Percentiles rank a stretch among this genome's conserved stretches.
Conservation (phyloP, 2,113 vertebrate genomes). For the Arothron firmamentum region DNA sequence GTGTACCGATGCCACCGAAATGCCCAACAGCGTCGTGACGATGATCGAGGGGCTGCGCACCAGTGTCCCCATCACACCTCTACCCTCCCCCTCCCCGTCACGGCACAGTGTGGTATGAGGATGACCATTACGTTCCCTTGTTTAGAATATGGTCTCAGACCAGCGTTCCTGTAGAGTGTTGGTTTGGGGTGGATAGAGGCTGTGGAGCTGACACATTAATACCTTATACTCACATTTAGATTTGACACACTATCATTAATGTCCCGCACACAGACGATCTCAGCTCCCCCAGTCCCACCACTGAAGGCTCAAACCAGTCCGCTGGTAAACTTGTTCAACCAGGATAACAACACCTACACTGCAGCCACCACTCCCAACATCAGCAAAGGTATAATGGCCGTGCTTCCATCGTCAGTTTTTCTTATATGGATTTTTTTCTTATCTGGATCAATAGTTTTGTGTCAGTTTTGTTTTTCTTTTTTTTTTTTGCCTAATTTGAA, state of each 20-base stretch:
- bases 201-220: neutral
- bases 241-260: neutral
- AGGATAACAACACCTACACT: constrained; percentile 56
- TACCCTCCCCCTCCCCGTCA: constrained; percentile 83
- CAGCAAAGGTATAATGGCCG: constrained; percentile 43
- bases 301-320: constrained; percentile 82
- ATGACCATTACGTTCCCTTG: neutral
- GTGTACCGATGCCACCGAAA: constrained; percentile 84
- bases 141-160: neutral
- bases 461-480: neutral
- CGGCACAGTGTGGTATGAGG: constrained; percentile 79
- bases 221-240: neutral
- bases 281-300: constrained; percentile 78
- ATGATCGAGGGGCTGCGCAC: constrained; percentile 87
- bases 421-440: neutral
- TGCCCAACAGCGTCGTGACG: constrained; percentile 83
- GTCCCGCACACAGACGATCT: constrained; percentile 51
- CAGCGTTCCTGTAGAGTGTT: no score
- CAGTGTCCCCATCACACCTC: constrained; percentile 78
- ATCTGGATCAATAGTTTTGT: no score
- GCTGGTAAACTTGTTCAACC: constrained; percentile 86
- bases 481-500: no score
- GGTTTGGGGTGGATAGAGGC: no score
- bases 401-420: neutral
- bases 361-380: constrained; percentile 30